Percentiles rank a stretch among this genome's conserved stretches.
phyloP scores from a whole-genome alignment of 2,113 vertebrate genomes.

The Corvus cornix region DNA sequence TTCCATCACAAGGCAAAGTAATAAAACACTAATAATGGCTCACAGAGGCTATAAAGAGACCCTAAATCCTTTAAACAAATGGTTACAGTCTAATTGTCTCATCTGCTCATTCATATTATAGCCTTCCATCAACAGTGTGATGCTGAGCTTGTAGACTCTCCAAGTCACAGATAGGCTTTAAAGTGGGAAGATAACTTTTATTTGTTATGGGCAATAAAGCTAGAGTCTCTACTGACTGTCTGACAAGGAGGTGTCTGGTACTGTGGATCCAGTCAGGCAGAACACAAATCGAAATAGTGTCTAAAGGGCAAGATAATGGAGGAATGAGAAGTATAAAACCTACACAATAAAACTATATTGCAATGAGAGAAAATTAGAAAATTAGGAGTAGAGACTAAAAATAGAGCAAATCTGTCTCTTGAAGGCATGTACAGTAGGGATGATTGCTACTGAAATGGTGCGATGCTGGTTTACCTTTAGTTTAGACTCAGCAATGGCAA shows the following conservation, averaged over 20 bases:
- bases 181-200: slow-evolving; percentile 74
- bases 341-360: slow-evolving; percentile 53
- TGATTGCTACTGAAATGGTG: not conserved
- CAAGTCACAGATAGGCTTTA: slow-evolving; percentile 72
- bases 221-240: slow-evolving; percentile 64
- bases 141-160: slow-evolving; percentile 66
- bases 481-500: not conserved
- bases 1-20: slow-evolving; percentile 62
- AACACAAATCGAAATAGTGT: slow-evolving; percentile 67
- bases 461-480: not conserved
- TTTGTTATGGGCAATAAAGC: slow-evolving; percentile 76
- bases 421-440: not conserved
- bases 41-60: slow-evolving; percentile 52
- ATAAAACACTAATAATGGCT: slow-evolving; percentile 65
- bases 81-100: slow-evolving; percentile 76
- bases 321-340: slow-evolving; percentile 32
- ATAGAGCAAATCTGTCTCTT: not conserved
- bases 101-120: slow-evolving; percentile 66
- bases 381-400: slow-evolving; percentile 28
- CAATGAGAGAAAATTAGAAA: slow-evolving; percentile 63
- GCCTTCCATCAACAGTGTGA: slow-evolving; percentile 53
- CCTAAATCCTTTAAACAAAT: slow-evolving; percentile 80
- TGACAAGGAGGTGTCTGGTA: slow-evolving; percentile 58
- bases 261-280: slow-evolving; percentile 64
- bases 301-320: slow-evolving; percentile 65